These are phyloP conservation scores for Lysandra bellargus DNA, from an alignment of 2,888 invertebrate genomes.

Conservation along the genomic window DNA sequence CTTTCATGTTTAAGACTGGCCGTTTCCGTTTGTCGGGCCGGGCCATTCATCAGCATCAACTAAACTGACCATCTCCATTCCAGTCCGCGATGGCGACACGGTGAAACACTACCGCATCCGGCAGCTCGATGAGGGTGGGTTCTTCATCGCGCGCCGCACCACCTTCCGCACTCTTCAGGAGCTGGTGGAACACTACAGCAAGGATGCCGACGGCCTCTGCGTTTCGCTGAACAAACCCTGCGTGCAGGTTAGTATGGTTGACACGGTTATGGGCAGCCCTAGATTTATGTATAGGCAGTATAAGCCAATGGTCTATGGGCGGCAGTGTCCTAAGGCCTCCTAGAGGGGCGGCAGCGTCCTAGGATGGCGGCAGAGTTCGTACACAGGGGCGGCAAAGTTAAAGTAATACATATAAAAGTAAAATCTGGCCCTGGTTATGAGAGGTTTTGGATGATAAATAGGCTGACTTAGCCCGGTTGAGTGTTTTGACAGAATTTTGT, in stretches of 20 bases:
- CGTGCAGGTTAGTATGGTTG: constrained; percentile 85
- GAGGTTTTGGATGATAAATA: constrained; percentile 29
- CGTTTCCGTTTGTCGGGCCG: no score
- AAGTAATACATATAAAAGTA: no score
- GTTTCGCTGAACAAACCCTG: constrained; percentile 97
- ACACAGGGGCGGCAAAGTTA: no score
- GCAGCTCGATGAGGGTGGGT: constrained; percentile 98
- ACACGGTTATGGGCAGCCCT: constrained; percentile 39
- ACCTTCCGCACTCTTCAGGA: constrained; percentile 98
- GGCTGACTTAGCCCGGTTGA: no score
- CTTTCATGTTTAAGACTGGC: no score
- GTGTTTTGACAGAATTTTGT: no score
- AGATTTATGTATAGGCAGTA: no score
- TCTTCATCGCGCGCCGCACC: constrained; percentile 98
- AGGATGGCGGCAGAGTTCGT: no score
- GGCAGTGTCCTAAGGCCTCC: no score
- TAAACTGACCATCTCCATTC: constrained; percentile 41
- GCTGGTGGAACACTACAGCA: constrained; percentile 98
- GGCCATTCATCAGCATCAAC: neutral
- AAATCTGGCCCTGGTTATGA: no score
- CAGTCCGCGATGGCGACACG: constrained; percentile 98
- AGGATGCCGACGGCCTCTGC: constrained; percentile 98
- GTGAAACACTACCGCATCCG: constrained; percentile 99
- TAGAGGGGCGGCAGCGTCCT: no score
- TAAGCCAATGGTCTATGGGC: no score